Conservation (phyloP, 2,888 invertebrate species). For the Temnothorax rugatulus region DNA sequence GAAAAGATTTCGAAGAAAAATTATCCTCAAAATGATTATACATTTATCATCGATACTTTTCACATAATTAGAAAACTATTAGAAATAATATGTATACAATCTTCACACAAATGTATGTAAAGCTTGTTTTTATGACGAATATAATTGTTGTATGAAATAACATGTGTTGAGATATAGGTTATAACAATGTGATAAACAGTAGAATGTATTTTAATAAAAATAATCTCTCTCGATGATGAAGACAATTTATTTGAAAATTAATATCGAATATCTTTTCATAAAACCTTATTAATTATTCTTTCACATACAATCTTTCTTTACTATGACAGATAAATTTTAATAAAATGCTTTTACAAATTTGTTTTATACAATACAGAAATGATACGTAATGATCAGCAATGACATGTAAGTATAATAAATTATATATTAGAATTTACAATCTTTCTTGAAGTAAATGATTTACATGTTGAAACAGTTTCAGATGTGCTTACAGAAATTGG, state of each 20-base stretch:
- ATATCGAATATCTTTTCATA: background rate
- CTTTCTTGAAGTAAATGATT: background rate
- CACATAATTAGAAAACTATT: background rate
- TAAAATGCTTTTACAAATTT: background rate
- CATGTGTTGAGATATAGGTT: background rate
- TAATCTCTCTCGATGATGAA: background rate
- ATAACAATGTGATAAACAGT: conserved; percentile 4
- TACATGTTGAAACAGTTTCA: conserved; percentile 3
- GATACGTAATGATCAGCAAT: background rate
- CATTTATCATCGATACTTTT: background rate
- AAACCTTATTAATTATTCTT: background rate
- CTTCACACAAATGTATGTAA: background rate
- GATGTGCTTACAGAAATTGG: background rate
- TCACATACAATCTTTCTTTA: background rate
- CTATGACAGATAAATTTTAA: background rate
- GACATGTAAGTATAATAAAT: conserved; percentile 26
- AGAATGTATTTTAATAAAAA: conserved; percentile 39
- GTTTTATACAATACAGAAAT: background rate
- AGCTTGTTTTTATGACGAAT: background rate
- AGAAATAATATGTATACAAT: background rate
- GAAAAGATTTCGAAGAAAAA: background rate
- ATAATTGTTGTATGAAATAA: background rate
- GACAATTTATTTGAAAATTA: conserved; percentile 16
- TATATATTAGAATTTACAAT: background rate
- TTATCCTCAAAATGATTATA: background rate